Evolutionary conservation across 2,113 vertebrate species (phyloP).

Genomic region (Engystomops pustulosus): DNA sequence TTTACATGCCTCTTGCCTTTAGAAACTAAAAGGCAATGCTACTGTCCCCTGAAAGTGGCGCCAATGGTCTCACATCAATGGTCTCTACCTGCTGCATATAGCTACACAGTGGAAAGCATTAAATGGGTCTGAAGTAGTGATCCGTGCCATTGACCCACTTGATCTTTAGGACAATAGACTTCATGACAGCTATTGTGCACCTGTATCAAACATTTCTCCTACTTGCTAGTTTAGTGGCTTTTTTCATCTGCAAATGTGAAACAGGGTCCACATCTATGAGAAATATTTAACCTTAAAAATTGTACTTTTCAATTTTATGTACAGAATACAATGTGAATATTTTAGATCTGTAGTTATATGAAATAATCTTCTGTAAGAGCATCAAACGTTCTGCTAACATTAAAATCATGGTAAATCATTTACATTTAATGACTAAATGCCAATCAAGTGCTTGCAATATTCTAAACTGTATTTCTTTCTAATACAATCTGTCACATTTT

Average conservation of each 20-base stretch:
- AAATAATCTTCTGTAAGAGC: background rate
- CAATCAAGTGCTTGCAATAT: background rate
- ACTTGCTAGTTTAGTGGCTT: background rate
- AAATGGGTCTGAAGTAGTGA: too few species aligned
- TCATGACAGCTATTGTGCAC: too few species aligned
- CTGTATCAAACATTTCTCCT: background rate
- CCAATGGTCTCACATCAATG: too few species aligned
- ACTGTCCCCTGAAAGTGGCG: too few species aligned
- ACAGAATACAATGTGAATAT: background rate
- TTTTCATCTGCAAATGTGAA: background rate
- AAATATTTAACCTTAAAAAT: background rate
- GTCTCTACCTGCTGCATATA: too few species aligned
- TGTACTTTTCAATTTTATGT: background rate
- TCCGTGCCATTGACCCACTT: too few species aligned
- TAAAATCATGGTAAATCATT: background rate
- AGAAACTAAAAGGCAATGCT: too few species aligned
- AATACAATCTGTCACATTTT: background rate
- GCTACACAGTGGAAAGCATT: too few species aligned
- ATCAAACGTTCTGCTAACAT: background rate
- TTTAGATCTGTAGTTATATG: background rate
- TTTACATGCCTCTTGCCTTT: too few species aligned
- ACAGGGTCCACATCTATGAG: background rate
- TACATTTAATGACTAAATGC: conserved; percentile 7
- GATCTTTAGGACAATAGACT: too few species aligned
- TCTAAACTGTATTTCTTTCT: background rate